Evolutionary conservation across 2,888 invertebrate species (phyloP), one percentile per base, ranked within the genome.

Genomic region (Lasioglossum calceatum): DNA sequence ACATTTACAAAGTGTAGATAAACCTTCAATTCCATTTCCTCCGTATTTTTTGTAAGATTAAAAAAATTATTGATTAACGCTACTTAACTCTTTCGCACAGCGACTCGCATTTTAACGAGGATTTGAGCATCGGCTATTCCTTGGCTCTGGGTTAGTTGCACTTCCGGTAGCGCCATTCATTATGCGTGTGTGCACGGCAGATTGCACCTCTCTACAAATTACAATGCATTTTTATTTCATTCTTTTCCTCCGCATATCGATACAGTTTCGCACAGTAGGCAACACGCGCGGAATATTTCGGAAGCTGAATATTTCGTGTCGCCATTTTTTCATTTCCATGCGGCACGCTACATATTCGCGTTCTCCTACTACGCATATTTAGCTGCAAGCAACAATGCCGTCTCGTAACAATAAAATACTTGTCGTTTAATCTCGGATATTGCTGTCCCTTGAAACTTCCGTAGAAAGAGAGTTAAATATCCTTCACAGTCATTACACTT

Each of bases 301-400:
- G 67, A 19, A 23, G 67, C 67, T 36, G 32, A 67, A 67, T 36
- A 36, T 36, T 36, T 36, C 10, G 23, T 23, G 67, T 67, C 36
- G 67, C 67, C 67, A 67, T 67, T 67, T 67, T 67, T 67, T 36
- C 67, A 67, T 67, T 67, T 67, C 32, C 36, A 19, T 36, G 67
- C 36, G 10, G 7, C 23, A 8, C 36, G 36, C 36, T 4, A 67
- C 23, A 19, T 36, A 36, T 67, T 36, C 19, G 67, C 23, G 32
- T 5, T 32, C 32, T 19, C 32, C 23, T 14, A 4, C 44, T 14
- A 14, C 12, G 12, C 12, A 23, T 36, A 36, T 67, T 36, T 36
- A 19, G 36, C 8, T 36, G 67, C 8, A 36, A 16, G 67, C 67
- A 36, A 67, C 67, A 36, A 23, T 67, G 67, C 36, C 36, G 10